phyloP scores from a whole-genome alignment of 2,888 invertebrate genomes.

The Artemia sp. region DNA sequence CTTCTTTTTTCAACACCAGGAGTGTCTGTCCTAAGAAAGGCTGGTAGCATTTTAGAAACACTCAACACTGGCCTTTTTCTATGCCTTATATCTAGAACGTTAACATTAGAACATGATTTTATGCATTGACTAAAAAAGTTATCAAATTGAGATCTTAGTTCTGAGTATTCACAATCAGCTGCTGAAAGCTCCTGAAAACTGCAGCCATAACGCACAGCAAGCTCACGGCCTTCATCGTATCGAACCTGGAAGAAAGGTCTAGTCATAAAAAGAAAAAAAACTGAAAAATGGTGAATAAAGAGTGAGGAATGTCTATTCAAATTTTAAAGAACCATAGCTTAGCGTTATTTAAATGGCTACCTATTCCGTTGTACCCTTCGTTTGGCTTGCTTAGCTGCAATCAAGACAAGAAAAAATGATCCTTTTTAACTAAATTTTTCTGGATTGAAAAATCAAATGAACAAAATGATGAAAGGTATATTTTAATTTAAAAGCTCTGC shows the following conservation, averaged over 20 bases:
- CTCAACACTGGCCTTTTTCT: neutral
- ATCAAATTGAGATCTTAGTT: neutral
- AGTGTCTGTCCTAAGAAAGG: neutral
- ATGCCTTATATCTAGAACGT: neutral
- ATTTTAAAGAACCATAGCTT: too few relatives aligned
- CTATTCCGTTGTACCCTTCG: too few relatives aligned
- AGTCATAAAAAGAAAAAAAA: neutral
- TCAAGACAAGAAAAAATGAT: too few relatives aligned
- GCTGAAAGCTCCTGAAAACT: neutral
- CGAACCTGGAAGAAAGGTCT: neutral
- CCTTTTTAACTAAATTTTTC: too few relatives aligned
- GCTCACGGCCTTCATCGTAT: neutral
- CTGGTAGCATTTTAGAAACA: slow-evolving; percentile 4
- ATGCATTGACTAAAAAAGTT: neutral
- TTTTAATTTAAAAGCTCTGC: too few relatives aligned
- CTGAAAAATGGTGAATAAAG: too few relatives aligned
- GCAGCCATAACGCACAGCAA: slow-evolving; percentile 3
- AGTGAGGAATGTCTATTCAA: too few relatives aligned
- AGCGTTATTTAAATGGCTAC: too few relatives aligned
- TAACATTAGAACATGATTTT: neutral
- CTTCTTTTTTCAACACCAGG: neutral
- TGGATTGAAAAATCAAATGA: too few relatives aligned
- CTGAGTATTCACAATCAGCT: slow-evolving; percentile 3
- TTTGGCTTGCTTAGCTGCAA: too few relatives aligned
- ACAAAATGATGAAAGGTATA: too few relatives aligned